Evolutionary conservation across 2,113 vertebrate genomes (phyloP), one percentile per base, ranked within the genome.

Genomic region (Oreochromis aureus): DNA sequence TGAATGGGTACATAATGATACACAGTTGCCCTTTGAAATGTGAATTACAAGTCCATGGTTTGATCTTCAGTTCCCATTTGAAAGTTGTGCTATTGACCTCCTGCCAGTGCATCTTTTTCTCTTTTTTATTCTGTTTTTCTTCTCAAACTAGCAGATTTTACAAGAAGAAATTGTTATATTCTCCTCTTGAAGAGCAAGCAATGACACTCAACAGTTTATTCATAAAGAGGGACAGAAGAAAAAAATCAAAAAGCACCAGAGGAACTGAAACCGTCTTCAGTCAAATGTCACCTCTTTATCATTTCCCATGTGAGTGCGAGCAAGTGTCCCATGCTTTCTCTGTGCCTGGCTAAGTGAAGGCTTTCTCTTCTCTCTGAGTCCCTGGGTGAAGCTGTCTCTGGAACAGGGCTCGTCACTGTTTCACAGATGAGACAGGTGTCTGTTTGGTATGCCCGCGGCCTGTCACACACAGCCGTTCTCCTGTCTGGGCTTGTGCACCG

Each of bases 401-500:
- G 44, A 85, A 82, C 91, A 90, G 91, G 84, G 83, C 87, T 86
- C 87, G 2, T 85, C 85, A 83, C 87, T 27, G 86, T 88, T 87
- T 93, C 89, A 82, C 73, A 83, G 81, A 87, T 55, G 91, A 92
- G 89, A 91, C 88, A 88, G 84, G 90, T 90, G 90, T 92, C 91
- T 86, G 83, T 87, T 81, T 34, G 83, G 71, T 86, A 83, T 81
- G 78, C n/a, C 48, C 19, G 30, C 46, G 6, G 61, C 87, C 82
- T 48, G 87, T 96, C 96, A 97, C 93, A 96, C 96, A 32, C 96
- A 96, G 90, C 98, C 98, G 46, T 99, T 99, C 95, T 99, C 98
- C 94, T 98, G 98, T 95, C 98, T 97, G 84, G 98, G 97, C 98
- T 99, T 99, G 95, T 98, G 98, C 94, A 96, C 97, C 97, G 97